A percentile compares a stretch with the other conserved stretches of the same genome.
These are phyloP conservation scores for Montipora foliosa DNA, from an alignment of 64 coral and sea anemone genomes.

Conservation along the genomic window DNA sequence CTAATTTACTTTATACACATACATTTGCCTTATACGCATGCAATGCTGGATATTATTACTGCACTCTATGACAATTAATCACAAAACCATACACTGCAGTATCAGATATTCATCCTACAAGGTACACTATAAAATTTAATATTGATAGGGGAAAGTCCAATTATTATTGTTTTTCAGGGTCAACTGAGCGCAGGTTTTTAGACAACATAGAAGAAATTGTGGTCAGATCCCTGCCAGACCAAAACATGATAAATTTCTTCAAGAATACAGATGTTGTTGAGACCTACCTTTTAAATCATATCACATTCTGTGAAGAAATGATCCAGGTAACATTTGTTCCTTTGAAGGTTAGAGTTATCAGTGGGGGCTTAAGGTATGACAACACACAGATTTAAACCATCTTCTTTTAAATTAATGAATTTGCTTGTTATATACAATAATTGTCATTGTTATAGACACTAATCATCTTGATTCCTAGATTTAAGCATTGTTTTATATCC, in stretches of 20 bases:
- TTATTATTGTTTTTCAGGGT: background rate
- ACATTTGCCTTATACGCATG: too few relatives aligned
- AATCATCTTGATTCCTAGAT: background rate
- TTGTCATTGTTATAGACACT: background rate
- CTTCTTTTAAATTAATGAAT: too few relatives aligned
- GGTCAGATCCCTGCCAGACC: background rate
- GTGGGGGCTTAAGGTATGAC: too few relatives aligned
- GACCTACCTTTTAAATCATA: conserved; percentile 34
- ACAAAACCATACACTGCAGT: too few relatives aligned
- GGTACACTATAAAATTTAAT: too few relatives aligned
- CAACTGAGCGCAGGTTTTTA: conserved; percentile 50
- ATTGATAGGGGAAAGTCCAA: too few relatives aligned
- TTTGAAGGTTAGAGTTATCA: too few relatives aligned
- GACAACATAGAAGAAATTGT: conserved; percentile 31
- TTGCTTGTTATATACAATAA: background rate
- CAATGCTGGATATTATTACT: too few relatives aligned
- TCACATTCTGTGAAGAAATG: conserved; percentile 61
- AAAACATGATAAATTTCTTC: conserved; percentile 1
- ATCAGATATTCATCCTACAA: too few relatives aligned
- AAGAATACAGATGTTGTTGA: conserved; percentile 6
- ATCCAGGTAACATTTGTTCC: background rate
- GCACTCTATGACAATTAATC: too few relatives aligned
- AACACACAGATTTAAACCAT: too few relatives aligned
- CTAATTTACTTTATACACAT: too few relatives aligned
- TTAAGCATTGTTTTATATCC: background rate